Percentiles rank a stretch among this genome's conserved stretches.
Conservation (phyloP, 2,797 vertebrate species). For the Sebastes iracundus region DNA sequence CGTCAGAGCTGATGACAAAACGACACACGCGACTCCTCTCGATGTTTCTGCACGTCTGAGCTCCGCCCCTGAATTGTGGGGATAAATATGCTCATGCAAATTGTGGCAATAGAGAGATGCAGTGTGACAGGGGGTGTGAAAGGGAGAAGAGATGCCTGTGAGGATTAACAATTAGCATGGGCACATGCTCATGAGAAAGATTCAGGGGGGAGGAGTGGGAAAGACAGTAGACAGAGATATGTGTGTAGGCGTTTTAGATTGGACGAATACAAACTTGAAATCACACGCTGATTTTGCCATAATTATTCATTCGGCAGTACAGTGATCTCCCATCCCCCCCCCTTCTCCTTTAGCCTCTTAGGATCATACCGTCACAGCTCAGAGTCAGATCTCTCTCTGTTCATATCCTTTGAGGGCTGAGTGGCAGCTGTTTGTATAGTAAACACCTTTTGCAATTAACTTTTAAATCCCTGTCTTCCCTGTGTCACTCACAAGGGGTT, state of each 20-base stretch:
- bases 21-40: constrained; percentile 4
- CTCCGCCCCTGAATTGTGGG: constrained; percentile 9
- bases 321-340: constrained; percentile 13
- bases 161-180: constrained; percentile 60
- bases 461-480: neutral
- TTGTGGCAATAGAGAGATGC: constrained; percentile 39
- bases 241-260: constrained; percentile 54
- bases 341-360: constrained; percentile 8
- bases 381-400: constrained; percentile 22
- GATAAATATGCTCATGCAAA: constrained; percentile 47
- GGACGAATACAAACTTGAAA: constrained; percentile 53
- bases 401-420: neutral
- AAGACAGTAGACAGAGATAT: constrained; percentile 35
- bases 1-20: constrained; percentile 4
- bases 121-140: constrained; percentile 34
- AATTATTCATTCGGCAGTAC: constrained; percentile 23
- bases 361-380: constrained; percentile 16
- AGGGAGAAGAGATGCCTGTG: constrained; percentile 33
- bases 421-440: neutral
- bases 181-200: constrained; percentile 28
- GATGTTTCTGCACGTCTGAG: constrained; percentile 39
- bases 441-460: neutral
- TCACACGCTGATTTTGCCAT: constrained; percentile 34
- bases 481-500: neutral
- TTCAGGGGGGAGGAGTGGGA: constrained; percentile 10